Base-by-base conservation (phyloP, 2,797 vertebrate genomes). In the Podarcis lilfordi region DNA sequence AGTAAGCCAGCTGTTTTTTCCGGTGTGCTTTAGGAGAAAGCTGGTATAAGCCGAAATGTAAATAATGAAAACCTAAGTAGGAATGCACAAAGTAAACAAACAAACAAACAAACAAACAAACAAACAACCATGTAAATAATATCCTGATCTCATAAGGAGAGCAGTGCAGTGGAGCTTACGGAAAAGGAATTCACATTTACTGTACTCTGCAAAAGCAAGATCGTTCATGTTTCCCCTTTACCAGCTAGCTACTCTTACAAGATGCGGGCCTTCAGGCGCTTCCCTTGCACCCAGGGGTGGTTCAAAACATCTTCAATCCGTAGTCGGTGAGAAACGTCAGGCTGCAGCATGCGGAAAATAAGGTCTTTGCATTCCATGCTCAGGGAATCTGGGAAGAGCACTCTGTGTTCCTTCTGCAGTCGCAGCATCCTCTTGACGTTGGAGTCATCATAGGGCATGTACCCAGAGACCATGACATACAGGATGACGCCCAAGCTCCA, bases 371-470 rank as follows among this genome's bases (percentile, higher is more conserved):
- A 96, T 40, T 95, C 94, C 0, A 83, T 64, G 0, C 91, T 89
- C 23, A 95, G 68, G 29, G 84, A 85, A 85, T 89, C 94, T 0
- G 95, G 96, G 32, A 94, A 92, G 15, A 96, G 79, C 37, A 96
- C 84, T 0, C 69, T 84, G 11, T 95, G 96, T 61, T 94, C 92
- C 84, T 90, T 93, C 85, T 97, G 96, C 86, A 94, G 79, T 5
- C 91, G 89, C 27, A 96, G 88, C 96, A 96, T 97, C 80, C 93
- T 94, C 86, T 93, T 96, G 3, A 86, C 76, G 19, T 94, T 90
- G 7, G 91, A 94, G 83, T 93, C 90, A 7, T 92, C 13, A 0
- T n/a, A 93, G 0, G 92, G 82, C 92, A 91, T 93, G 66, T 84
- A 81, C 21, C 94, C 93, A 0, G 85, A 90, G 19, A 84, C 86